A percentile compares a stretch with the other conserved stretches of the same genome.
phyloP scores from a whole-genome alignment of 2,797 vertebrate species.

The Tympanoctomys barrerae region DNA sequence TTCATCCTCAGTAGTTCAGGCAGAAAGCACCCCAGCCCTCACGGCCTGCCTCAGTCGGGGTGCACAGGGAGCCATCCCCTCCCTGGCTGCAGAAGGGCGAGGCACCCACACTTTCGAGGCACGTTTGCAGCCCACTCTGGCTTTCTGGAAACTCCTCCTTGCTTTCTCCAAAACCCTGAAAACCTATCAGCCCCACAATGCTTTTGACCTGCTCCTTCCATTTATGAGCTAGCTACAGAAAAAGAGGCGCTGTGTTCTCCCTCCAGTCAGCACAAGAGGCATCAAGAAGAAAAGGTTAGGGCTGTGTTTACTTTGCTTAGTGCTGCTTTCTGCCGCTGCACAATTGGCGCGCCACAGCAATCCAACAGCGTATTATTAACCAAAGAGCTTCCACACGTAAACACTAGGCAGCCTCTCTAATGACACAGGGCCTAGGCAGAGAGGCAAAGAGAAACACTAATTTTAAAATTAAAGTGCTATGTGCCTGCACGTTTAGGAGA shows the following conservation, averaged over 20 bases:
- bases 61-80: accelerated
- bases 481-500: background rate
- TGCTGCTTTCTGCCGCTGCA: conserved; percentile 59
- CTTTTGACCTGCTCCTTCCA: conserved; percentile 81
- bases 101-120: background rate
- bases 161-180: background rate
- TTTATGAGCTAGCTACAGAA: conserved; percentile 57
- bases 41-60: background rate
- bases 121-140: conserved; percentile 65
- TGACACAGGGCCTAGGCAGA: background rate
- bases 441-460: background rate
- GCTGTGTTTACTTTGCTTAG: conserved; percentile 66
- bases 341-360: background rate
- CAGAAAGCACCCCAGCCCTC: no score
- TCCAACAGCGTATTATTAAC: background rate
- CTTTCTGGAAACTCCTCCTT: background rate
- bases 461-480: conserved; percentile 18
- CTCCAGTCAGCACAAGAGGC: background rate
- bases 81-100: background rate
- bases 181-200: conserved; percentile 73
- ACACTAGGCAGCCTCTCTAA: background rate
- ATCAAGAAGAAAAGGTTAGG: conserved; percentile 11
- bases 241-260: conserved; percentile 57
- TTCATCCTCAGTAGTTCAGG: accelerated
- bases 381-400: background rate